These are phyloP conservation scores for Sphinx pinastri DNA, from an alignment of 2,888 invertebrate genomes.

Conservation along the genomic window DNA sequence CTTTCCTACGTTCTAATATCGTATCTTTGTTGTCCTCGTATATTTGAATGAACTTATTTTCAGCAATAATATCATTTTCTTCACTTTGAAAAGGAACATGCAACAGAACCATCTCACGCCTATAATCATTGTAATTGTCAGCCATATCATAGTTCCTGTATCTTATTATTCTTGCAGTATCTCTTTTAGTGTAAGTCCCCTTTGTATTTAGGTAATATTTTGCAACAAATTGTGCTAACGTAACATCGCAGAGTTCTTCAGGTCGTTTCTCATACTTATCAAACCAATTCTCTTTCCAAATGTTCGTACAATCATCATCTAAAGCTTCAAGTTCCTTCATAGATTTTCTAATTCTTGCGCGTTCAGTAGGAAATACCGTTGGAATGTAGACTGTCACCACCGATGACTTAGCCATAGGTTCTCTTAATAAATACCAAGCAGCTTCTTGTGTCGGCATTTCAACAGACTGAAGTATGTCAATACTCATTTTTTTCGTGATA, in stretches of 20 bases:
- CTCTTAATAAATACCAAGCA: constrained; percentile 45
- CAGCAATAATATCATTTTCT: constrained; percentile 53
- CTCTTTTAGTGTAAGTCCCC: constrained; percentile 2
- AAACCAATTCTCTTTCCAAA: constrained; percentile 60
- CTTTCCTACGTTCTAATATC: constrained; percentile 38
- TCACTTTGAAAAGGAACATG: constrained; percentile 58
- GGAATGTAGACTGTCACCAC: constrained; percentile 40
- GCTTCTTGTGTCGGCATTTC: constrained; percentile 59
- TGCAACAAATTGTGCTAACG: constrained; percentile 57
- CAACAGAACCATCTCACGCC: constrained; percentile 54
- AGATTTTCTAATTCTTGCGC: constrained; percentile 53
- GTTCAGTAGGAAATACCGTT: constrained; percentile 53
- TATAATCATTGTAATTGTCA: constrained; percentile 51
- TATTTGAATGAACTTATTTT: constrained; percentile 49
- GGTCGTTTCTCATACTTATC: constrained; percentile 59
- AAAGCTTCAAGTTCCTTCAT: constrained; percentile 48
- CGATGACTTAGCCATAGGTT: constrained; percentile 42
- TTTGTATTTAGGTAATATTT: constrained; percentile 38
- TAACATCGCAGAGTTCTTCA: constrained; percentile 44
- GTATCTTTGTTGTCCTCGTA: constrained; percentile 50
- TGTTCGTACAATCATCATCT: constrained; percentile 46
- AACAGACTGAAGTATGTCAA: constrained; percentile 38
- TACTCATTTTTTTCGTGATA: constrained; percentile 38
- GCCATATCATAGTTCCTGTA: constrained; percentile 23
- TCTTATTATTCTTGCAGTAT: constrained; percentile 23